These are phyloP conservation scores for Bergia sp. DNA, from an alignment of 92 coral and sea anemone species.

Conservation along the genomic window DNA sequence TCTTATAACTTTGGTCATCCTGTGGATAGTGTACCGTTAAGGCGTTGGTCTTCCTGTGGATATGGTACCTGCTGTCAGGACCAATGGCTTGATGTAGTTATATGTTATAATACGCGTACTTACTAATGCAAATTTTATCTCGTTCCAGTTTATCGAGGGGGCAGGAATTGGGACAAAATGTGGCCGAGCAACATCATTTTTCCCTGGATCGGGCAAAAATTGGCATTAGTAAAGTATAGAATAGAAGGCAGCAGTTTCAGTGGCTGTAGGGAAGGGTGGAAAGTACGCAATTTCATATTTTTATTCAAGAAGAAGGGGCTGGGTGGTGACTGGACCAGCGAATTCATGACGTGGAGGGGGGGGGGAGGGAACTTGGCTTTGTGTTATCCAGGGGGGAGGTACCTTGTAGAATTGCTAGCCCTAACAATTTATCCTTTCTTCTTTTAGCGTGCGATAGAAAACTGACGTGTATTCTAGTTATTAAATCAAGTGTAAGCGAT, in stretches of 20 bases:
- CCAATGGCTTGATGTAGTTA: neutral
- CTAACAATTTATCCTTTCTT: too few relatives aligned
- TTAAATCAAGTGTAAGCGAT: neutral
- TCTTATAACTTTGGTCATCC: constrained; percentile 50
- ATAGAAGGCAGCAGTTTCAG: neutral
- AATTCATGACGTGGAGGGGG: too few relatives aligned
- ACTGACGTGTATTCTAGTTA: too few relatives aligned
- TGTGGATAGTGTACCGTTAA: constrained; percentile 76
- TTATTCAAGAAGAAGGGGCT: too few relatives aligned
- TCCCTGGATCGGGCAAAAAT: neutral
- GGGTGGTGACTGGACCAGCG: neutral
- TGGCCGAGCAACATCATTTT: neutral
- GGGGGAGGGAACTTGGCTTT: too few relatives aligned
- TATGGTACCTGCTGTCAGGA: constrained; percentile 27
- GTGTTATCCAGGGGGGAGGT: too few relatives aligned
- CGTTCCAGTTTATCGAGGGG: neutral
- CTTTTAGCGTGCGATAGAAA: too few relatives aligned
- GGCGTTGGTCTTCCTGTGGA: constrained; percentile 58
- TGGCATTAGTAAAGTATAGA: neutral
- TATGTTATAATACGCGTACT: neutral
- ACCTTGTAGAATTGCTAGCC: too few relatives aligned
- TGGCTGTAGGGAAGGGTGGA: neutral
- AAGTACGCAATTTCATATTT: neutral
- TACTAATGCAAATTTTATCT: neutral
- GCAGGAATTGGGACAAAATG: neutral